These are phyloP conservation scores for Rana temporaria DNA, from an alignment of 2,113 vertebrate genomes.

Conservation along the genomic window DNA sequence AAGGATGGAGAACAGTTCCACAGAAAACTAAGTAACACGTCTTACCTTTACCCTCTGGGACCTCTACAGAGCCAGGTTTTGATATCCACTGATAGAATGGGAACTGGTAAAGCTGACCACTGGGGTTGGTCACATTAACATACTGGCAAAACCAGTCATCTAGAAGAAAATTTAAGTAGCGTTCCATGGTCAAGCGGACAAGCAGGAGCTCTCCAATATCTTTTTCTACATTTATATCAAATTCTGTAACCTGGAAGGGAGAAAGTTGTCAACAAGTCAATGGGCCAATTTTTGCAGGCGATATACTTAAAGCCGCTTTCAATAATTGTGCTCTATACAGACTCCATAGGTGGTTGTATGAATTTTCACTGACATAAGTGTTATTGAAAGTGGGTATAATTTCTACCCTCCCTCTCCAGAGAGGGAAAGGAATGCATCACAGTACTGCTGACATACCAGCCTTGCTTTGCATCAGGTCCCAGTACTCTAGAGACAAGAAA, in stretches of 20 bases:
- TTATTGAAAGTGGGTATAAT: no score
- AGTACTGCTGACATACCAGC: no score
- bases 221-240: conserved; percentile 54
- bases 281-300: no score
- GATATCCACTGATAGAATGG: conserved; percentile 71
- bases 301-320: no score
- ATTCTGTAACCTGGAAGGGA: conserved; percentile 61
- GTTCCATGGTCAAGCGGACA: conserved; percentile 66
- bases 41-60: conserved; percentile 66
- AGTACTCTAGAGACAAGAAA: no score
- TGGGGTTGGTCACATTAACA: conserved; percentile 54
- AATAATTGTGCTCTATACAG: no score
- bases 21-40: not conserved
- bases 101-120: conserved; percentile 57
- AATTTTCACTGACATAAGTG: no score
- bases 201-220: conserved; percentile 66
- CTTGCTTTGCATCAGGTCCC: no score
- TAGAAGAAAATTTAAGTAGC: conserved; percentile 59
- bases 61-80: conserved; percentile 59
- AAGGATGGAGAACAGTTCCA: no score
- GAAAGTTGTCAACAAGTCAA: not conserved
- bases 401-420: no score
- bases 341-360: no score
- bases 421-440: no score
- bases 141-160: conserved; percentile 66